Base-by-base conservation (phyloP, 2,797 vertebrate genomes). In the Hybognathus amarus region DNA sequence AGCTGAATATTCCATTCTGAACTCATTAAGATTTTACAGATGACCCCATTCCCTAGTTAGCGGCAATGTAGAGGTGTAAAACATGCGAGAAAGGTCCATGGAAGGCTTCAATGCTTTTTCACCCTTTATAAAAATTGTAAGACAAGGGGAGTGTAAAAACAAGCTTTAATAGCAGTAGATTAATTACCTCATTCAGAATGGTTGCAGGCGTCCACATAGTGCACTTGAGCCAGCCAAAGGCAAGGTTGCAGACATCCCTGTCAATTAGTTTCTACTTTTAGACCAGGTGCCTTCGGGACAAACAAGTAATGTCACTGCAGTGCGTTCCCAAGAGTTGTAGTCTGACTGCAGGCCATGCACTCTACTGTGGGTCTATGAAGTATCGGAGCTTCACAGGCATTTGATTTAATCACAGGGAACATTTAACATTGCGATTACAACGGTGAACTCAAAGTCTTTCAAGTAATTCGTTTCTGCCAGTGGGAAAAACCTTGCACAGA, bases 231-330 rank as follows among this genome's bases (percentile, higher is more conserved):
- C 36, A 80, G 85, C 87, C 74, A 84, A 83, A 85, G 86, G 88
- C 86, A 88, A 89, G 87, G 87, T 87, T 85, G 83, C 84, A 88
- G 86, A 89, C 88, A 89, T 87, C 85, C 85, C 82, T 89, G 82
- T 90, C 85, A 86, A 89, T 91, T 88, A 86, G 75, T 83, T 85
- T 79, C 86, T 85, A 81, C 87, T 87, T 85, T 88, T 83, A 87
- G 81, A 91, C 70, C 67, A 70, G 47, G 80, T 83, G 80, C 74
- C 85, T 87, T 83, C 38, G 33, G 79, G 89, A 89, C 85, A 84
- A 86, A 87, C 80, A 85, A 83, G 79, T 82, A 83, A 83, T 86
- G 85, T 89, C 83, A 85, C 80, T 82, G 86, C 77, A 56, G 69
- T 74, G 70, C 61, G 68, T 80, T 77, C 84, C 45, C 76, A 85